phyloP scores from a whole-genome alignment of 2,888 invertebrate genomes.

The Calameuta idolon region DNA sequence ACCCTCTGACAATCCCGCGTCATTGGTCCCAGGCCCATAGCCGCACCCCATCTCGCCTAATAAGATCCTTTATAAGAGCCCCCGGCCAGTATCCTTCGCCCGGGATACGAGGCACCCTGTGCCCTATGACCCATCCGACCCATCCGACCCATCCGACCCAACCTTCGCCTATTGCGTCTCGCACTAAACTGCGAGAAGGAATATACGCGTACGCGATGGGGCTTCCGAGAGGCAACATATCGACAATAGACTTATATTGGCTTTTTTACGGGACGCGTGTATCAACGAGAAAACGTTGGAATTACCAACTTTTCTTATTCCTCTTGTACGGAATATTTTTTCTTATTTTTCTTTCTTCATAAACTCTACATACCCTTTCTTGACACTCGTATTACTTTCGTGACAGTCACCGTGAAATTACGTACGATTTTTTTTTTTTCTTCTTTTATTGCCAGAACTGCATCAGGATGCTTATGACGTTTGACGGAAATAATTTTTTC shows the following conservation, averaged over 20 bases:
- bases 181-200: slow-evolving; percentile 5
- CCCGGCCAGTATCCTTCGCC: slow-evolving; percentile 36
- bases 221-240: slow-evolving; percentile 3
- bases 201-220: slow-evolving; percentile 2
- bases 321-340: not conserved
- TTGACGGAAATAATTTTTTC: not conserved
- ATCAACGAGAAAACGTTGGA: not conserved
- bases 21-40: slow-evolving; percentile 39
- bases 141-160: slow-evolving; percentile 26
- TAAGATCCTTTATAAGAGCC: slow-evolving; percentile 43
- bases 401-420: too few species aligned
- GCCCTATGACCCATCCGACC: slow-evolving; percentile 31
- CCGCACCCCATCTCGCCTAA: slow-evolving; percentile 29
- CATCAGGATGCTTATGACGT: not conserved
- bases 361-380: not conserved
- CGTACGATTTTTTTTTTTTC: too few species aligned
- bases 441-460: not conserved
- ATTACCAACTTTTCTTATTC: not conserved
- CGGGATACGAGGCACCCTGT: slow-evolving; percentile 19
- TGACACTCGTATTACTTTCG: not conserved
- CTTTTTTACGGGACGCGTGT: slow-evolving; percentile 3
- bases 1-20: slow-evolving; percentile 28
- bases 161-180: not conserved
- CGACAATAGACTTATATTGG: slow-evolving; percentile 7
- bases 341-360: not conserved